Base-by-base conservation (phyloP, 2,888 invertebrate genomes). In the Celastrina argiolus region DNA sequence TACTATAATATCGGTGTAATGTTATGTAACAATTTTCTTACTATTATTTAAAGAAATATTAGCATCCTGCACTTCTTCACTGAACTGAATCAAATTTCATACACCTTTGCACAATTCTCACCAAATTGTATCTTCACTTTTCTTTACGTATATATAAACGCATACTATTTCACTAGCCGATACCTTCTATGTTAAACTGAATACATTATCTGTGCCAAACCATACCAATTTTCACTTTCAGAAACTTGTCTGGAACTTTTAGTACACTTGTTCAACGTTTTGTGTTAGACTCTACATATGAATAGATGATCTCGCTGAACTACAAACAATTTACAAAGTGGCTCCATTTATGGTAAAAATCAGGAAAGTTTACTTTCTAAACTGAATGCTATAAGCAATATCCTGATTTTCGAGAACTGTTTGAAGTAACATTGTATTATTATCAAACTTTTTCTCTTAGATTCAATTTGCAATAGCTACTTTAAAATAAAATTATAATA, bases 231-330 rank as follows among this genome's bases (percentile, higher is more conserved):
- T 36, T 39, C 12, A 14, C 39, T 39, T 10, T 36, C 22, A 58
- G 14, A n/a, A 14, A 61, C 22, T 22, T 26, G 3, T 5, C 5
- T 36, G 12, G 31, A 58, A 61, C 39, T 61, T 61, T 61, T 61
- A 61, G 18, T 61, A 22, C 39, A 61, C 18, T 61, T 61, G 61
- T 61, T 61, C 61, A 36, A 39, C 34, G 14, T 31, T 28, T n/a
- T 58, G 36, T 61, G 61, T 39, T 12, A 10, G 6, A 34, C 36
- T 61, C 61, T 61, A 61, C 61, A 61, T 61, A 61, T 39, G 61
- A 61, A 61, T 61, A 36, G 61, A 61, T 61, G 39, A 61, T 61
- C 22, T 39, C 18, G 16, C 39, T 61, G 36, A 61, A 61, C 61
- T 61, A 26, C 61, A 31, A 31, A 31, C 16, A 59, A 34, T 59